Evolutionary conservation across 2,113 vertebrate genomes (phyloP).

Genomic region (Miniopterus natalensis): DNA sequence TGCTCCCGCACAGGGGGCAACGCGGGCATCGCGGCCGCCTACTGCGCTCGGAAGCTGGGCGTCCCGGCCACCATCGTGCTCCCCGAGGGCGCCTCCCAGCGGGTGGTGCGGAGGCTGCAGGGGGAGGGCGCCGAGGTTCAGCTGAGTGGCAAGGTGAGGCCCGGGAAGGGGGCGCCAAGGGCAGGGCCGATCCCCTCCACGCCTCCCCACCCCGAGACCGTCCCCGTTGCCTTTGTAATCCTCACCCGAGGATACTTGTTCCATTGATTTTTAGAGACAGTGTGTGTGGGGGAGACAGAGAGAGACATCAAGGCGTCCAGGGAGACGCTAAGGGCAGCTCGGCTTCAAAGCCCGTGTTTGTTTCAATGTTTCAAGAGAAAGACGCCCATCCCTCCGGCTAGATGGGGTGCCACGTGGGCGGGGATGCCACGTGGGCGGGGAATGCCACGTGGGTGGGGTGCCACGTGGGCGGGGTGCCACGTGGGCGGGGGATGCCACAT

Average conservation of each 20-base stretch:
- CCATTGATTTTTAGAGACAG: too few species aligned
- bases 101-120: conserved; percentile 88
- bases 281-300: too few species aligned
- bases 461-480: too few species aligned
- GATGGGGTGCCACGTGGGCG: not conserved
- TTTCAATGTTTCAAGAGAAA: not conserved
- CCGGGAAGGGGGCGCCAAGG: not conserved
- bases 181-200: not conserved
- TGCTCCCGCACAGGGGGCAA: conserved; percentile 90
- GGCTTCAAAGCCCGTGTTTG: not conserved
- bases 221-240: not conserved
- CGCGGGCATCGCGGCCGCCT: conserved; percentile 93
- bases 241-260: too few species aligned
- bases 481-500: not conserved
- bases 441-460: too few species aligned
- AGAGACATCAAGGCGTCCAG: too few species aligned
- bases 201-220: too few species aligned
- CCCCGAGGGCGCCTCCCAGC: conserved; percentile 86
- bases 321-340: too few species aligned
- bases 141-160: conserved; percentile 91
- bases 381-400: not conserved
- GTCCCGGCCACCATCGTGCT: conserved; percentile 93
- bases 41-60: conserved; percentile 90
- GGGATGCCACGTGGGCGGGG: too few species aligned
- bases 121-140: conserved; percentile 91